These are phyloP conservation scores for Fragum fragum DNA, from an alignment of 2,888 invertebrate species.

Conservation along the genomic window DNA sequence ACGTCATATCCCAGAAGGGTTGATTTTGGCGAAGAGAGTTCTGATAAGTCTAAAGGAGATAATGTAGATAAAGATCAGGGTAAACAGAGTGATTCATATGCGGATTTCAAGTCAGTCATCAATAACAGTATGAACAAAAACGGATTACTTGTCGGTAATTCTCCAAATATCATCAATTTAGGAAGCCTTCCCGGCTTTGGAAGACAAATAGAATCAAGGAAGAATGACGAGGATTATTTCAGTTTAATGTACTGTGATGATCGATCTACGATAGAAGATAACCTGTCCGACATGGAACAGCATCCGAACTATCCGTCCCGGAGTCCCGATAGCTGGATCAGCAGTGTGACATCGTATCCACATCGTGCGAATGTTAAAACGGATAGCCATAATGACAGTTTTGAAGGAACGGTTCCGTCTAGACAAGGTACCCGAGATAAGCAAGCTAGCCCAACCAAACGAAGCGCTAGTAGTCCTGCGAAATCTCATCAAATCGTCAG, in stretches of 20 bases:
- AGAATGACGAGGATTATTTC: slow-evolving; percentile 28
- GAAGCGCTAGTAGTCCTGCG: slow-evolving; percentile 40
- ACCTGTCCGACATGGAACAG: slow-evolving; percentile 53
- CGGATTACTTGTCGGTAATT: slow-evolving; percentile 13
- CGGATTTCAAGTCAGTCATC: too few relatives aligned
- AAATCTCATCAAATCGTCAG: slow-evolving; percentile 54
- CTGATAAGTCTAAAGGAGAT: not conserved
- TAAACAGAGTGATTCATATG: not conserved
- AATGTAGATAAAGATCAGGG: not conserved
- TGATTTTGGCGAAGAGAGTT: slow-evolving; percentile 39
- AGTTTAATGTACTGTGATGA: slow-evolving; percentile 36
- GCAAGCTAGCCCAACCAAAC: slow-evolving; percentile 20
- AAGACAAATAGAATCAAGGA: not conserved
- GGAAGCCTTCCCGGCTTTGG: slow-evolving; percentile 18
- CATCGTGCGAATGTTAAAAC: slow-evolving; percentile 5
- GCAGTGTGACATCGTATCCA: slow-evolving; percentile 53
- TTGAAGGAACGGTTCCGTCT: slow-evolving; percentile 31
- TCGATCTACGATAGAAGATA: slow-evolving; percentile 56
- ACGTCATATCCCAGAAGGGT: slow-evolving; percentile 14
- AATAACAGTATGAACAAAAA: slow-evolving; percentile 14
- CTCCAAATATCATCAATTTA: slow-evolving; percentile 11
- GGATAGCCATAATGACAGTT: slow-evolving; percentile 43
- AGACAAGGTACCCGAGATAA: slow-evolving; percentile 6
- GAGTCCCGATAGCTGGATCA: slow-evolving; percentile 66
- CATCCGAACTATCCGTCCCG: slow-evolving; percentile 35